phyloP scores from a whole-genome alignment of 2,797 vertebrate genomes.

The Serranus cabrilla region DNA sequence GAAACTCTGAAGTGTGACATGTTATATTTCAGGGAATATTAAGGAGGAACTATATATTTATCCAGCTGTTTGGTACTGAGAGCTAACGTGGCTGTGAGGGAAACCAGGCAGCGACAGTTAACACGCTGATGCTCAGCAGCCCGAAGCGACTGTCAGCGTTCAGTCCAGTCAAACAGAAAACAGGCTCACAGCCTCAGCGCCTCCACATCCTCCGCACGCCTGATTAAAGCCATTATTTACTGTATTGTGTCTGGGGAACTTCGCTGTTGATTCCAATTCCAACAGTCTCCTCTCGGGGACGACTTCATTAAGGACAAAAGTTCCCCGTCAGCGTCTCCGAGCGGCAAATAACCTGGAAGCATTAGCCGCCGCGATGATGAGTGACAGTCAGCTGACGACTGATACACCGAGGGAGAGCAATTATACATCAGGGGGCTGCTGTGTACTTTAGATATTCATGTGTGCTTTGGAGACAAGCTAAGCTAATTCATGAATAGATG shows the following conservation, averaged over 20 bases:
- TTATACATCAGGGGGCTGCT: conserved; percentile 21
- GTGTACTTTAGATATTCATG: conserved; percentile 55
- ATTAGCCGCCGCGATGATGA: conserved; percentile 48
- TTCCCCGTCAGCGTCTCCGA: conserved; percentile 22
- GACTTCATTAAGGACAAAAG: conserved; percentile 40
- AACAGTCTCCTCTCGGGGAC: conserved; percentile 22
- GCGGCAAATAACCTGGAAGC: conserved; percentile 34
- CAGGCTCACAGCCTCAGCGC: conserved; percentile 9
- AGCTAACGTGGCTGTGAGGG: too few relatives aligned
- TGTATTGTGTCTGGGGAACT: conserved; percentile 28
- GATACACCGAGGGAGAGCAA: conserved; percentile 37
- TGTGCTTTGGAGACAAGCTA: conserved; percentile 58
- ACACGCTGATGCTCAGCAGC: conserved; percentile 10
- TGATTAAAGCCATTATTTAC: conserved; percentile 40
- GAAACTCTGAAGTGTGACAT: too few relatives aligned
- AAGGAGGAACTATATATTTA: too few relatives aligned
- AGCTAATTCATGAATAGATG: conserved; percentile 70
- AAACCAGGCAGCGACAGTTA: too few relatives aligned
- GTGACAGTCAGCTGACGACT: conserved; percentile 50
- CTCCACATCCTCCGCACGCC: background rate
- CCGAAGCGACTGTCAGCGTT: conserved; percentile 26
- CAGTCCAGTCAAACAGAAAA: conserved; percentile 40
- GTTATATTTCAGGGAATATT: too few relatives aligned
- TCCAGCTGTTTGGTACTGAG: too few relatives aligned
- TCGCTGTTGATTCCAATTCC: conserved; percentile 31